Base-by-base conservation (phyloP, 2,888 invertebrate species). In the Pilophorus perplexus region DNA sequence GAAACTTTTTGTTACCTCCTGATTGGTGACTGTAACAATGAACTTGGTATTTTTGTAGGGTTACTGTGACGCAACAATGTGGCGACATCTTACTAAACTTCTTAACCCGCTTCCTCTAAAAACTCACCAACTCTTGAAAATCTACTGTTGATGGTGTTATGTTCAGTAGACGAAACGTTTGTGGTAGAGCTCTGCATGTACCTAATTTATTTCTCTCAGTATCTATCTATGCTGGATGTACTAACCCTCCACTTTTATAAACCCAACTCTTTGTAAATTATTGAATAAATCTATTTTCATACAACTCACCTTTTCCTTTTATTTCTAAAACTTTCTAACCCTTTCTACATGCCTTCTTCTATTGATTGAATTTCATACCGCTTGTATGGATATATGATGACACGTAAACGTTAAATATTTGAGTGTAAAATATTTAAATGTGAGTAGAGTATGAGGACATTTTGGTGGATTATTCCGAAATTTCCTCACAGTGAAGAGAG, bases 31-130 rank as follows among this genome's bases (percentile, higher is more conserved):
- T 28, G 52, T 52, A 52, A 52, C 52, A 14, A 14, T 52, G 28
- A 28, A 52, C 52, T 52, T 52, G 16, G 12, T 33, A 33, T 52
- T 52, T 52, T 52, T 52, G 52, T 52, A 52, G 52, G 52, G 52
- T 52, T 52, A 52, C 52, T 52, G 52, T 52, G 52, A 52, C 52
- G 52, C 25, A 50, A 52, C 52, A 25, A 46, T 52, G 52, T 28
- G 52, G 52, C 52, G 52, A 52, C 52, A 28, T 28, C 52, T 52
- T 28, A 52, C 52, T 28, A 52, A 52, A 52, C 52, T 22, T n/a
- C 48, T 12, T 25, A 25, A 28, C 28, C n/a, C 25, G 16, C 52
- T 52, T 28, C 28, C 14, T 8, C 6, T 33, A 33, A 33, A 33
- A 33, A 33, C 6, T 8, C 6, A 33, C 12, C 12, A 6, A 8